Percentiles rank a stretch among this genome's conserved stretches.
These are phyloP conservation scores for Choloepus didactylus DNA, from an alignment of 2,797 vertebrate genomes.

Conservation along the genomic window DNA sequence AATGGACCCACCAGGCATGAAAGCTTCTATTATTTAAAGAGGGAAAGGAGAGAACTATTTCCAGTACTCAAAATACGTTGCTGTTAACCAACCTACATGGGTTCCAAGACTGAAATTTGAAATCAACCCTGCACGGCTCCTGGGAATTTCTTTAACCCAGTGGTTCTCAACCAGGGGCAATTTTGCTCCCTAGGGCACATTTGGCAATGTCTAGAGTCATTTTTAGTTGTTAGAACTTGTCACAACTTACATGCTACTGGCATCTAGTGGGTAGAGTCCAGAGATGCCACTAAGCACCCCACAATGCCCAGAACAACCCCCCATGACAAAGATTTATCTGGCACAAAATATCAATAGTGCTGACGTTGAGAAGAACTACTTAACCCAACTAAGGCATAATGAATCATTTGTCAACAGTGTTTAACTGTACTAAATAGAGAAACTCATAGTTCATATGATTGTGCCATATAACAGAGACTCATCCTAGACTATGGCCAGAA, in stretches of 20 bases:
- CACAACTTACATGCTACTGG: not conserved
- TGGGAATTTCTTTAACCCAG: slow-evolving; percentile 35
- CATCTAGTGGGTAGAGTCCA: not conserved
- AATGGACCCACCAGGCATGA: not conserved
- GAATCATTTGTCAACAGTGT: not conserved
- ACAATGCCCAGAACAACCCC: not conserved
- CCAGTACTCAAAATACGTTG: not conserved
- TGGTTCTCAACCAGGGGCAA: slow-evolving; percentile 2
- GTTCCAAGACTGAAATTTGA: slow-evolving; percentile 42
- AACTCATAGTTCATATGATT: not conserved
- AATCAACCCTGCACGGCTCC: not conserved
- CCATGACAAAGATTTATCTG: slow-evolving; percentile 25
- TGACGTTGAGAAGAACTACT: not conserved
- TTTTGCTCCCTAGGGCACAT: not conserved
- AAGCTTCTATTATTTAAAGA: slow-evolving; percentile 39
- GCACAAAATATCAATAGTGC: not conserved
- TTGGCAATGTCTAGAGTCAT: slow-evolving; percentile 1
- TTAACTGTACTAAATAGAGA: slow-evolving; percentile 35
- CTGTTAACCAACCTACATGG: not conserved
- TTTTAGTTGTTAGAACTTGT: slow-evolving; percentile 1
- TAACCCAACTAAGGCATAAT: not conserved
- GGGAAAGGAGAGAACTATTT: not conserved
- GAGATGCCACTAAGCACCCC: not conserved
- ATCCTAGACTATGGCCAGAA: not conserved
- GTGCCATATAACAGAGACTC: not conserved